Base-by-base conservation (phyloP, 1,140 invertebrate species). In the Drosophila malerkotliana region DNA sequence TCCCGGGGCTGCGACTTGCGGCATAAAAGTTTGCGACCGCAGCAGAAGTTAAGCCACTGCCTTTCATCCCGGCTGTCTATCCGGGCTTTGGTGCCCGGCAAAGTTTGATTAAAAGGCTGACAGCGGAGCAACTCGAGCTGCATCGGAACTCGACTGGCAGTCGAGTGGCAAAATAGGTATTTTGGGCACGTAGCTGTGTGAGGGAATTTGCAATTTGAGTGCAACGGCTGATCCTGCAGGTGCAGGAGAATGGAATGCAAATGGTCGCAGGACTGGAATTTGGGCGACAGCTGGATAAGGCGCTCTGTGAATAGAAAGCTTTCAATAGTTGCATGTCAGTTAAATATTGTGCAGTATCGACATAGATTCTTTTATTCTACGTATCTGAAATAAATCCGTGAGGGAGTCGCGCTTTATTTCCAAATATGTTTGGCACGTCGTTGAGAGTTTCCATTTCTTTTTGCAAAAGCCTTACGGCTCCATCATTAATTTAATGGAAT, bases 31-130 rank as follows among this genome's bases (percentile, higher is more conserved):
- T 62, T 24, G 26, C 54, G 44, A 45, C 51, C 58, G 41, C 62
- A 81, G 56, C 59, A 52, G 59, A 72, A 49, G 45, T 62, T 21
- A 10, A 26, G 37, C 34, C 45, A 15, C 34, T 32, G 5, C 10
- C 26, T 28, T 66, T 30, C 14, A 6, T 28, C 48, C 18, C 34
- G 24, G 45, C n/a, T 14, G 10, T 63, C 37, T 34, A 26, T 53
- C 24, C n/a, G 8, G 18, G 30, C 12, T 53, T 15, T 41, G 54
- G 12, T 26, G 6, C 34, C 30, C 32, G 57, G 54, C 47, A 39
- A 63, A 81, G 73, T 76, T 81, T 81, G 69, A 77, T 77, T 74
- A 82, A 61, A 82, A 74, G 56, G 63, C 54, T 26, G 24, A 24
- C 44, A 57, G 18, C 44, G 9, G 48, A 67, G 59, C 6, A 63